Base-by-base conservation (phyloP, 2,797 vertebrate genomes). In the Hoplostethus atlanticus region DNA sequence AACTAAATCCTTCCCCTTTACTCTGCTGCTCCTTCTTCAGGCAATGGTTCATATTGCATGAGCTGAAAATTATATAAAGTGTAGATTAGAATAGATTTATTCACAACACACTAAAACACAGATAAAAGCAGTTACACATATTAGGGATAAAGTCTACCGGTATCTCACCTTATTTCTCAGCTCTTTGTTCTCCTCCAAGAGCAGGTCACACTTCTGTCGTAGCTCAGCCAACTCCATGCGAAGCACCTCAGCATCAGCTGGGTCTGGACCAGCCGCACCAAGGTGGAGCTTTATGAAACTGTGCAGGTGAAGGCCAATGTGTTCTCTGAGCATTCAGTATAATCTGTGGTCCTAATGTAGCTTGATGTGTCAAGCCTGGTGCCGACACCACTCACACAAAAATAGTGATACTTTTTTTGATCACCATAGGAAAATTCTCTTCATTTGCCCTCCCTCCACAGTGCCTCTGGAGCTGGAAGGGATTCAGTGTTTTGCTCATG, bases 221-320 rank as follows among this genome's bases (percentile, higher is more conserved):
- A 97, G 94, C 66, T 97, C 96, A 51, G 94, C 91, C 70, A 98
- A 87, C 87, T 98, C 96, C 87, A 93, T 79, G 16, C 94, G 95
- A 66, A 98, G 96, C 62, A 94, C 81, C 66, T 97, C 96, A 0
- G 93, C 64, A 70, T 98, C 96, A 4, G 92, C 93, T 1, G 95
- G 93, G 82, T 96, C 97, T 2, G 95, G 86, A 54, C 93, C 94
- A 3, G 91, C 80, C 6, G 92, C 94, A 57, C 96, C 95, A 69
- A 99, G 94, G 75, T 97, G 97, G 77, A 96, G 95, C 92, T 97
- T 99, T 90, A 99, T 92, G 89, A 98, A 99, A 76, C 98, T 98
- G 91, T 13, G 63, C 9, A 2, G 0, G 16, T 17, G 36, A 68
- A 68, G 58, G 79, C 56, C 52, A 76, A 66, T 1, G 0, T 40